Evolutionary conservation across 37 sponge, comb jelly and placozoan genomes (phyloP).

Genomic region (Hormiphora californensis): DNA sequence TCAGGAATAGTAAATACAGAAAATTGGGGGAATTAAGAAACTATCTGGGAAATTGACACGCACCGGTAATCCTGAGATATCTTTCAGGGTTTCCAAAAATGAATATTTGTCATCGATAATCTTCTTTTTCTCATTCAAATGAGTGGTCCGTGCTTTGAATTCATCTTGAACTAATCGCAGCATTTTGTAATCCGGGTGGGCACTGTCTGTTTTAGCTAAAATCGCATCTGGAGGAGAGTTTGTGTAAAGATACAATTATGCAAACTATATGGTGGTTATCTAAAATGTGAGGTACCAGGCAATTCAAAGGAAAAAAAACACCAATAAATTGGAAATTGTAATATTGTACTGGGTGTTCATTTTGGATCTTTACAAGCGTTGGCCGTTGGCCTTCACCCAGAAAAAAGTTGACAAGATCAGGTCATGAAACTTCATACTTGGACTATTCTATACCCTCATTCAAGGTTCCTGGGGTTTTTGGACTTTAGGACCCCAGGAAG

Average conservation of each 20-base stretch:
- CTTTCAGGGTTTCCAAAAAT: not conserved
- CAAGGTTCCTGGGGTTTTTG: too few relatives aligned
- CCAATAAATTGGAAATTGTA: too few relatives aligned
- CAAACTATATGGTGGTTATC: too few relatives aligned
- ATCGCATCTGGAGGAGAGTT: not conserved
- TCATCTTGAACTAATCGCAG: not conserved
- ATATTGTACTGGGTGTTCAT: too few relatives aligned
- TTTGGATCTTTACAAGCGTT: not conserved
- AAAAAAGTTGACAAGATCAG: too few relatives aligned
- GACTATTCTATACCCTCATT: too few relatives aligned
- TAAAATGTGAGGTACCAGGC: too few relatives aligned
- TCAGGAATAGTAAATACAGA: too few relatives aligned
- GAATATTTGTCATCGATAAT: not conserved
- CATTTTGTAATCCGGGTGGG: not conserved
- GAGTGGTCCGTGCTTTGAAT: not conserved
- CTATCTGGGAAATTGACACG: not conserved
- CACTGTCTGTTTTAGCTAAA: not conserved
- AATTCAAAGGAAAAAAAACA: too few relatives aligned
- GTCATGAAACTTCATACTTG: too few relatives aligned
- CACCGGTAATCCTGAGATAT: not conserved
- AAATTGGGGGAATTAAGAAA: not conserved
- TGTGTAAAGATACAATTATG: not conserved
- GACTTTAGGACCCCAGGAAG: too few relatives aligned
- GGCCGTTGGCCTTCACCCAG: too few relatives aligned
- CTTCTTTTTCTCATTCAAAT: not conserved